Evolutionary conservation across 2,797 vertebrate genomes (phyloP).

Genomic region (Bradypodion pumilum): DNA sequence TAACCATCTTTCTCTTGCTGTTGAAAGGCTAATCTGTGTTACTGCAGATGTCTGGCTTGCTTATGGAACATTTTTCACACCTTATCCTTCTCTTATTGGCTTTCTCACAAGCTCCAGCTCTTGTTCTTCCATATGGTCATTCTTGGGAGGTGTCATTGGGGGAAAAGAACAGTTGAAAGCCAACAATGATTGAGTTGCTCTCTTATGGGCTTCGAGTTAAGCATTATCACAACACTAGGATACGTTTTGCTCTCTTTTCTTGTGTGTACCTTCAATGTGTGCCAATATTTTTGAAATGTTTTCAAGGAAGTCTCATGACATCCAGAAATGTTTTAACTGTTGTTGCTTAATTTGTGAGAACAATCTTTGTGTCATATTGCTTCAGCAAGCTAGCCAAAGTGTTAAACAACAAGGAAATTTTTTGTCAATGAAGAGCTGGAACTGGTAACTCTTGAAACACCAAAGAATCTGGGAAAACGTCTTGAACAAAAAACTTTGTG

Average conservation of each 20-base stretch:
- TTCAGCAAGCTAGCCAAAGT: slow-evolving; percentile 40
- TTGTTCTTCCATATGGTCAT: not conserved
- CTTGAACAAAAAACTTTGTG: not conserved
- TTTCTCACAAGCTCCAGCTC: not conserved
- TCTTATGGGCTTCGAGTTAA: not conserved
- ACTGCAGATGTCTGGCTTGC: not conserved
- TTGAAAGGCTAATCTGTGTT: not conserved
- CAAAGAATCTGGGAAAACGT: not conserved
- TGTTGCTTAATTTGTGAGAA: not conserved
- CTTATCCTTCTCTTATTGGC: not conserved
- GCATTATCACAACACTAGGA: not conserved
- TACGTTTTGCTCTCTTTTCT: too few species aligned
- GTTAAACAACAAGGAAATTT: slow-evolving; percentile 46
- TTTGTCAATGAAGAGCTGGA: slow-evolving; percentile 43
- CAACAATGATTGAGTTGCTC: not conserved
- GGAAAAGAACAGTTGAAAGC: not conserved
- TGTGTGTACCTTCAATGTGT: too few species aligned
- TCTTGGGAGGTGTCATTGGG: too few species aligned
- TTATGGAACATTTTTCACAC: not conserved
- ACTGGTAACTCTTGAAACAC: slow-evolving; percentile 5
- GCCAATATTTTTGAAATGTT: slow-evolving; percentile 1
- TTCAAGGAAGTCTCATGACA: not conserved
- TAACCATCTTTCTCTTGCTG: not conserved
- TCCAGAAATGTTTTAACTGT: not conserved
- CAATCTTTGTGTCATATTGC: not conserved